phyloP scores from a whole-genome alignment of 2,797 vertebrate species.

The Hyperoplus immaculatus region DNA sequence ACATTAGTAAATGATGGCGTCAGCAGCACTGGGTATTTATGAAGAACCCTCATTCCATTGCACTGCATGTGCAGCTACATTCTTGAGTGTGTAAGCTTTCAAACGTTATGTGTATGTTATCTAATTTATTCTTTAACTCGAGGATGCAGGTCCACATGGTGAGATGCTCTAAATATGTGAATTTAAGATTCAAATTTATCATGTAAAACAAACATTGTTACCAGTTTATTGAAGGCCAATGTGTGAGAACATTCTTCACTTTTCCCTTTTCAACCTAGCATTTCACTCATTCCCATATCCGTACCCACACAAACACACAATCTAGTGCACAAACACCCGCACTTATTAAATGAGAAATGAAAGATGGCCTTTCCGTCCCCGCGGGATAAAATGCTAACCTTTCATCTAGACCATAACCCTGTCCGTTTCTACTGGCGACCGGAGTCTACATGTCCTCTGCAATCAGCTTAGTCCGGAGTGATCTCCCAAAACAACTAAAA shows the following conservation, averaged over 20 bases:
- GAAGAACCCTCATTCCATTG: background rate
- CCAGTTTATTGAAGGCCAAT: background rate
- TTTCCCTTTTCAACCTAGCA: background rate
- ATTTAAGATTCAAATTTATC: background rate
- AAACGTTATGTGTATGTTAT: background rate
- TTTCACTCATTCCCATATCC: constrained; percentile 11
- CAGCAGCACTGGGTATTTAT: background rate
- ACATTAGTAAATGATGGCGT: constrained; percentile 18
- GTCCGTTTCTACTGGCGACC: constrained; percentile 55
- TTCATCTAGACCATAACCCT: constrained; percentile 67
- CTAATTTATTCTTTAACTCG: background rate
- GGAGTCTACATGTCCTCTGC: constrained; percentile 56
- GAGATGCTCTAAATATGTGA: background rate
- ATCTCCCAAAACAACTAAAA: constrained; percentile 64
- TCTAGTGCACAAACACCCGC: constrained; percentile 6
- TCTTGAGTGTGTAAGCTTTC: background rate
- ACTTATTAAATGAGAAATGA: constrained; percentile 69
- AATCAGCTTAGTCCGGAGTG: constrained; percentile 64
- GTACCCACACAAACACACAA: constrained; percentile 16
- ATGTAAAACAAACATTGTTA: background rate
- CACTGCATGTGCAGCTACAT: background rate
- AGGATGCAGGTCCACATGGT: background rate
- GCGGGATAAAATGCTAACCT: constrained; percentile 73
- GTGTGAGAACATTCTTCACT: background rate
- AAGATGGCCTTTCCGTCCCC: constrained; percentile 71